Evolutionary conservation across 2,797 vertebrate genomes (phyloP).

Genomic region (Scomberomorus guttatus): DNA sequence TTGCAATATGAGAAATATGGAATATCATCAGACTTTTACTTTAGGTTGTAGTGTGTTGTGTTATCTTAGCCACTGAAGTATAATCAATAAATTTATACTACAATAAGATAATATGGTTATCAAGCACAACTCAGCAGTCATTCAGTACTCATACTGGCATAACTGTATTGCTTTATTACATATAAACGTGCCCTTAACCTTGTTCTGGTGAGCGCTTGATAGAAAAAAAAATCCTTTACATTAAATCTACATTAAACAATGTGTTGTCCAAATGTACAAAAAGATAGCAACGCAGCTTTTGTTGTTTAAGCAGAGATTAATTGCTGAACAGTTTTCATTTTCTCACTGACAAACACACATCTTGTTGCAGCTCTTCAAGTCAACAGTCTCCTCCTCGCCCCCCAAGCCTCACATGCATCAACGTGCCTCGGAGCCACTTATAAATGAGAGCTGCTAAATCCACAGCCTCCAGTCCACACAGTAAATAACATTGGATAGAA

Average conservation of each 20-base stretch:
- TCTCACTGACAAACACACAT: neutral
- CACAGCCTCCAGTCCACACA: neutral
- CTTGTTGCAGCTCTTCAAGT: slow-evolving; percentile 15
- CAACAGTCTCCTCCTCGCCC: slow-evolving; percentile 10
- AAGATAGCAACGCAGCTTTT: neutral
- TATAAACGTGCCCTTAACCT: neutral
- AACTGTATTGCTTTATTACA: neutral
- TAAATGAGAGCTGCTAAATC: neutral
- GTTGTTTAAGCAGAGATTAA: neutral
- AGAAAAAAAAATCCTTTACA: no score
- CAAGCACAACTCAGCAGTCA: neutral
- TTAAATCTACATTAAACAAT: neutral
- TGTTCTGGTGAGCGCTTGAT: neutral
- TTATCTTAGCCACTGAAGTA: neutral
- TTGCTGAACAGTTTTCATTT: slow-evolving; percentile 12
- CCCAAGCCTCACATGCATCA: neutral
- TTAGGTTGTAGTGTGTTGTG: neutral
- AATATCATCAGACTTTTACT: neutral
- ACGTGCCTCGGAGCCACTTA: neutral
- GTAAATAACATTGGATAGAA: neutral
- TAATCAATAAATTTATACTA: neutral
- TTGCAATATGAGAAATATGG: neutral
- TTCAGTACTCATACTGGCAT: neutral
- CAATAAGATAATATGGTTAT: neutral
- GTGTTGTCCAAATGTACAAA: neutral